A percentile compares a stretch with the other conserved stretches of the same genome.
These are phyloP conservation scores for Selenia dentaria DNA, from an alignment of 2,888 invertebrate species.

Conservation along the genomic window DNA sequence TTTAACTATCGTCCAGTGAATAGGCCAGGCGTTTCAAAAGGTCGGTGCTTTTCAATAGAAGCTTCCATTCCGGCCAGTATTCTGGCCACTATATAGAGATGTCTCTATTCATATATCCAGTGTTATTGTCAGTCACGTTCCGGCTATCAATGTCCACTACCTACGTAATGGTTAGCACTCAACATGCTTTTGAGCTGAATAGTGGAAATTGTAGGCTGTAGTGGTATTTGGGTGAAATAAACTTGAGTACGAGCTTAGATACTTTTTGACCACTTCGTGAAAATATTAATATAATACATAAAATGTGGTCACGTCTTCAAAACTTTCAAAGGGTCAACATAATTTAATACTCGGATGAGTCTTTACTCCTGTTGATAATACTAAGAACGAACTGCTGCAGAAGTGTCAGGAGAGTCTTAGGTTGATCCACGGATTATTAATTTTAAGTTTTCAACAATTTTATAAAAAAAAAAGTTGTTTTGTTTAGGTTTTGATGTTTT, in stretches of 20 bases:
- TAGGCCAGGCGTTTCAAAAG: slow-evolving; percentile 2
- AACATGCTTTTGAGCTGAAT: background rate
- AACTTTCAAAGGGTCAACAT: too few species aligned
- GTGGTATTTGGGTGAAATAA: background rate
- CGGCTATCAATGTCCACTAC: background rate
- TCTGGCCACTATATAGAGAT: background rate
- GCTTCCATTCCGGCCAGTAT: background rate
- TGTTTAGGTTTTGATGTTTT: too few species aligned
- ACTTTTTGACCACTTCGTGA: too few species aligned
- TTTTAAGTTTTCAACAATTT: too few species aligned
- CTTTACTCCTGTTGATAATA: too few species aligned
- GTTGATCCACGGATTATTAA: too few species aligned
- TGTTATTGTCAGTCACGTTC: background rate
- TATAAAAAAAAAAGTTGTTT: too few species aligned
- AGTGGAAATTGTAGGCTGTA: background rate
- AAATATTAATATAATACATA: too few species aligned
- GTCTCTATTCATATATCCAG: background rate
- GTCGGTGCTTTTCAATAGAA: slow-evolving; percentile 9
- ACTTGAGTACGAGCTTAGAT: background rate
- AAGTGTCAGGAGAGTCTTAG: too few species aligned
- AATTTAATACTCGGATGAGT: too few species aligned
- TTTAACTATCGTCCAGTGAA: slow-evolving; percentile 6
- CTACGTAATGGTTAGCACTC: background rate
- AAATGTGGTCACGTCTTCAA: too few species aligned
- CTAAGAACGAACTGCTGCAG: too few species aligned